Conservation (phyloP, 2,888 invertebrate genomes). For the Carabus problematicus region DNA sequence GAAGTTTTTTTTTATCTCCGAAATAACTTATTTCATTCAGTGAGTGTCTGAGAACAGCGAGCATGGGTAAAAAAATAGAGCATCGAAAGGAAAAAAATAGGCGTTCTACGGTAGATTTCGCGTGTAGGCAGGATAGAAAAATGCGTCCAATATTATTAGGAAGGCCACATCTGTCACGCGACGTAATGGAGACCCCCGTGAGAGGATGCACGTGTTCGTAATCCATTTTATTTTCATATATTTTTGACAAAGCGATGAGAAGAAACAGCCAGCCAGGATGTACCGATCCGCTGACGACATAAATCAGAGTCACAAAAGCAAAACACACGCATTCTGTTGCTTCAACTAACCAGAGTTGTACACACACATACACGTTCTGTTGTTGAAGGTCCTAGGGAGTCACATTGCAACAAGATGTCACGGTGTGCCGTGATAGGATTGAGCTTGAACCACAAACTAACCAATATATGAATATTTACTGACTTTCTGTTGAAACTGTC, state of each 20-base stretch:
- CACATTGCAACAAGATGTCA: no score
- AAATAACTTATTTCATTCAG: background rate
- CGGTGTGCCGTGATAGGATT: no score
- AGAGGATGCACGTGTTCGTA: conserved; percentile 40
- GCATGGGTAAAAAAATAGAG: conserved; percentile 19
- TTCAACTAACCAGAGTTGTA: no score
- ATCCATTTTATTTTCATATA: conserved; percentile 41
- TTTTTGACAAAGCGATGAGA: conserved; percentile 39
- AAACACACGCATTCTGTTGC: background rate
- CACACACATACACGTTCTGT: no score
- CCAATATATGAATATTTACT: no score
- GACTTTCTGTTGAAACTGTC: no score
- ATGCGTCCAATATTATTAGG: conserved; percentile 38
- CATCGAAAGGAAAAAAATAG: conserved; percentile 14
- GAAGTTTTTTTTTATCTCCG: background rate
- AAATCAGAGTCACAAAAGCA: conserved; percentile 14
- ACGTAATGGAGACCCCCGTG: conserved; percentile 33
- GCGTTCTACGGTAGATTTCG: conserved; percentile 25
- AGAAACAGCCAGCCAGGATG: conserved; percentile 7
- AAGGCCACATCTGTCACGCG: conserved; percentile 40
- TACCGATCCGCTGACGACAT: conserved; percentile 3
- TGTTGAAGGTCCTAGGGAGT: no score
- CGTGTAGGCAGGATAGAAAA: conserved; percentile 32
- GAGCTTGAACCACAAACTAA: no score
- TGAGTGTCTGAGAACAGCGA: no score